These are phyloP conservation scores for Lepus oiostolus DNA, from an alignment of 2,797 vertebrate genomes.

Conservation along the genomic window DNA sequence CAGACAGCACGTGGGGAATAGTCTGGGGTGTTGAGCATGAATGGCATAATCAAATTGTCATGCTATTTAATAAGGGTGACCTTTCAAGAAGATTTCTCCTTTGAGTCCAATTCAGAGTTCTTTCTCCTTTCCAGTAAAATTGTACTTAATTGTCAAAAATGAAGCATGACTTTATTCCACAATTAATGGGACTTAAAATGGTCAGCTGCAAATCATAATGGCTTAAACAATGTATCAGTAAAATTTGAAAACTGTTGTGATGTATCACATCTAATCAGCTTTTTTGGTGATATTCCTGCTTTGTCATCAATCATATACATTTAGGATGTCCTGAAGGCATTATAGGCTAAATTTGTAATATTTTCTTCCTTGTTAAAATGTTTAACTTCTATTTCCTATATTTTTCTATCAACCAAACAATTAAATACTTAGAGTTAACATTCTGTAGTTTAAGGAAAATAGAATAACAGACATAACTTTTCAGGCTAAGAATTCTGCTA, in stretches of 20 bases:
- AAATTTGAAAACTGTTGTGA: conserved; percentile 57
- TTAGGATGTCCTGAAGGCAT: conserved; percentile 8
- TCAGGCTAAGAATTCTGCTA: not conserved
- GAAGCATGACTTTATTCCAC: conserved; percentile 78
- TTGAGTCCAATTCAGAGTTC: conserved; percentile 71
- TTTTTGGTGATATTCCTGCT: not conserved
- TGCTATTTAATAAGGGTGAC: conserved; percentile 82
- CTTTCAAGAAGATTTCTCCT: conserved; percentile 81
- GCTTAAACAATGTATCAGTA: conserved; percentile 41
- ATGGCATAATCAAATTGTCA: conserved; percentile 79
- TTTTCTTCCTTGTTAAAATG: not conserved
- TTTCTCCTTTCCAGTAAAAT: conserved; percentile 73
- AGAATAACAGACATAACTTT: not conserved
- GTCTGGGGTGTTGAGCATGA: conserved; percentile 63
- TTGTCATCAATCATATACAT: conserved; percentile 26
- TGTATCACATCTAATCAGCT: conserved; percentile 43
- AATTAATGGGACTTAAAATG: conserved; percentile 82
- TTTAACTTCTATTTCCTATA: conserved; percentile 22
- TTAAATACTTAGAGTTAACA: not conserved
- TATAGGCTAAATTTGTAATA: not conserved
- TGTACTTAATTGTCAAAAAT: conserved; percentile 79
- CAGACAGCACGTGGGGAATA: conserved; percentile 65
- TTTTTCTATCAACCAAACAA: not conserved
- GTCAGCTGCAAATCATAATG: conserved; percentile 65
- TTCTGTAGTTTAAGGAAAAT: not conserved